Evolutionary conservation across 2,113 vertebrate genomes (phyloP).

Genomic region (Archocentrus centrarchus): DNA sequence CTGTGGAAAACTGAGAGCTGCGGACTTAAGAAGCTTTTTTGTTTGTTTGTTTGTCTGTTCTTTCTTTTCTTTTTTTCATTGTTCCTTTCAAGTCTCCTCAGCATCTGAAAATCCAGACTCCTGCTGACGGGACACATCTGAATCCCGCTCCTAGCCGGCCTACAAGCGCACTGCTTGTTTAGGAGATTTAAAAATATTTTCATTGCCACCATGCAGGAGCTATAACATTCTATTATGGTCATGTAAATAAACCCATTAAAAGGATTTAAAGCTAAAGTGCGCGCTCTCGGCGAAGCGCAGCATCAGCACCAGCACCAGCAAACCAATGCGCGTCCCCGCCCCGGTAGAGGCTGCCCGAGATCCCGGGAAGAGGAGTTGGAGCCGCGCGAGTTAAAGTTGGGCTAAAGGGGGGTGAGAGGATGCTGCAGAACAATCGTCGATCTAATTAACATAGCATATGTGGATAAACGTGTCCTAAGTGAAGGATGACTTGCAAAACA

Average conservation of each 20-base stretch:
- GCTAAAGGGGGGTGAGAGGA: slow-evolving; percentile 67
- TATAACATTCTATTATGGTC: background rate
- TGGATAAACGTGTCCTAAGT: slow-evolving; percentile 64
- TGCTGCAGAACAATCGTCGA: slow-evolving; percentile 70
- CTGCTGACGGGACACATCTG: slow-evolving; percentile 4
- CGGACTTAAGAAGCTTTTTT: slow-evolving; percentile 44
- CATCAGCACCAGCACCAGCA: slow-evolving; percentile 77
- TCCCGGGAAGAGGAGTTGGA: slow-evolving; percentile 82
- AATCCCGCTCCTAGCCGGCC: slow-evolving; percentile 1
- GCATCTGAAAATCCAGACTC: slow-evolving; percentile 28
- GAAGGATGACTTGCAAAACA: slow-evolving; percentile 82
- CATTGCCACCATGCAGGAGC: background rate
- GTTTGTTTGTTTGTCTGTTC: background rate
- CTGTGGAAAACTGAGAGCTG: background rate
- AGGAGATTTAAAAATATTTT: slow-evolving; percentile 12
- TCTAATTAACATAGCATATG: slow-evolving; percentile 66
- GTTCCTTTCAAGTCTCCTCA: slow-evolving; percentile 7
- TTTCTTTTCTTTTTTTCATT: background rate
- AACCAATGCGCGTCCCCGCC: slow-evolving; percentile 77
- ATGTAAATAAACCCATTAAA: slow-evolving; percentile 55
- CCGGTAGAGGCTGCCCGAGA: slow-evolving; percentile 72
- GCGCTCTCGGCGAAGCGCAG: slow-evolving; percentile 77
- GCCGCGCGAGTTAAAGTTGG: slow-evolving; percentile 82
- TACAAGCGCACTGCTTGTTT: background rate
- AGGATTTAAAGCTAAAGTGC: slow-evolving; percentile 60